A percentile compares a stretch with the other conserved stretches of the same genome.
phyloP scores from a whole-genome alignment of 1,140 invertebrate species.

The Pissodes strobi region DNA sequence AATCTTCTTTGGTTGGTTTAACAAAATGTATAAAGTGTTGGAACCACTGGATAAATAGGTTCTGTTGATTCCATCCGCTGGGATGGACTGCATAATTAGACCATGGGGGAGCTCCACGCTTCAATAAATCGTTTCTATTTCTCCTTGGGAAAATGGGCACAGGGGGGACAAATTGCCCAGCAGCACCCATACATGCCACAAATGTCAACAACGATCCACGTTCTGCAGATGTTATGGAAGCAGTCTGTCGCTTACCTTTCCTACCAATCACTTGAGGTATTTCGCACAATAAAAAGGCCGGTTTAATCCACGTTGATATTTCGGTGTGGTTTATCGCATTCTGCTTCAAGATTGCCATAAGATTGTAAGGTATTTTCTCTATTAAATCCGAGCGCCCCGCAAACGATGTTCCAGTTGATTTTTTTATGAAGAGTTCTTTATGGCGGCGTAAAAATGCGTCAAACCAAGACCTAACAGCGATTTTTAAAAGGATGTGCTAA shows the following conservation, averaged over 20 bases:
- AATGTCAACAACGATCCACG: conserved; percentile 44
- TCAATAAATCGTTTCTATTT: conserved; percentile 45
- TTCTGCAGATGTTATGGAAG: conserved; percentile 39
- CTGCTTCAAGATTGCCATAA: conserved; percentile 24
- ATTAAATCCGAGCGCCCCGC: conserved; percentile 2
- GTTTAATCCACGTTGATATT: conserved; percentile 55
- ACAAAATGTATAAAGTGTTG: conserved; percentile 45
- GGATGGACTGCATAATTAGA: conserved; percentile 47
- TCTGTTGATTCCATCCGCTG: conserved; percentile 41
- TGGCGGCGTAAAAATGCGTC: background rate
- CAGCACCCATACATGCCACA: conserved; percentile 47
- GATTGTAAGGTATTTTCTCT: conserved; percentile 10
- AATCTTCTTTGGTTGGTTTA: conserved; percentile 41
- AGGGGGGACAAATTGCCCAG: conserved; percentile 50
- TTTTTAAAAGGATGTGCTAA: conserved; percentile 10
- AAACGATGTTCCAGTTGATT: conserved; percentile 25
- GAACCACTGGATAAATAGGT: conserved; percentile 48
- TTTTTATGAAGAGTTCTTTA: conserved; percentile 3
- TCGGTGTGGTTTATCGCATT: conserved; percentile 29
- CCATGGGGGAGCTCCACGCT: conserved; percentile 50
- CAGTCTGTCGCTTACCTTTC: conserved; percentile 50
- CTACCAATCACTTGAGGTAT: conserved; percentile 43
- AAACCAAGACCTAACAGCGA: conserved; percentile 9
- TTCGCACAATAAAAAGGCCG: conserved; percentile 48
- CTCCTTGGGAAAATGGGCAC: conserved; percentile 53